Base-by-base conservation (phyloP, 2,888 invertebrate species). In the Reticulitermes lucifugus region DNA sequence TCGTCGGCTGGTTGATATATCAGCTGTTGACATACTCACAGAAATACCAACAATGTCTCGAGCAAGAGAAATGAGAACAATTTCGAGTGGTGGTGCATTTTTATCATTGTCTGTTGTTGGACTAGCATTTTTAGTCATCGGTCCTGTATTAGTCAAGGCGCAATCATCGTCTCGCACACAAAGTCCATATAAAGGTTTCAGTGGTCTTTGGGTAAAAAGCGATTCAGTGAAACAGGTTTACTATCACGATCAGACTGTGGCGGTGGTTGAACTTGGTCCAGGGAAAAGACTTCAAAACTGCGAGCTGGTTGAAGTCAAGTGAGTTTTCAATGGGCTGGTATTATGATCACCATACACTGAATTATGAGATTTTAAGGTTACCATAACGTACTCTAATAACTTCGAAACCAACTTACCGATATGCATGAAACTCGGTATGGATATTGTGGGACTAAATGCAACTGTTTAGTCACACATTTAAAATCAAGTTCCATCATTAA, bases 221-320 rank as follows among this genome's bases (percentile, higher is more conserved):
- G 94, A 95, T 88, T 95, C 96, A 5, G 91, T 95, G 84, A 91
- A 94, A 86, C 95, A 95, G 95, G 94, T 96, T 87, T 96, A 96
- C 90, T 93, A 94, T 91, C 93, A 96, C 91, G 97, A 96, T 89
- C 96, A 96, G 91, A 96, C 97, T 1, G 94, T 97, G 75, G 97
- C 96, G 2, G 94, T 97, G 75, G 95, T 96, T 79, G 96, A 97
- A 90, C 92, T 96, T 86, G 95, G 95, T 7, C 93, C 93, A 10
- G 93, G 93, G 86, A 95, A 95, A 90, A 91, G 95, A 88, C 92
- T 96, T 86, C 92, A 95, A 82, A 94, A 95, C 89, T 97, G 97
- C 90, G 96, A 96, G 90, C 93, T 97, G 88, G 95, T 97, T 89
- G 97, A 97, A 93, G 96, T 96, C 88, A 94, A 95, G 97, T 97